These are phyloP conservation scores for Leptocoma aspasia DNA, from an alignment of 2,113 vertebrate genomes.

Conservation along the genomic window DNA sequence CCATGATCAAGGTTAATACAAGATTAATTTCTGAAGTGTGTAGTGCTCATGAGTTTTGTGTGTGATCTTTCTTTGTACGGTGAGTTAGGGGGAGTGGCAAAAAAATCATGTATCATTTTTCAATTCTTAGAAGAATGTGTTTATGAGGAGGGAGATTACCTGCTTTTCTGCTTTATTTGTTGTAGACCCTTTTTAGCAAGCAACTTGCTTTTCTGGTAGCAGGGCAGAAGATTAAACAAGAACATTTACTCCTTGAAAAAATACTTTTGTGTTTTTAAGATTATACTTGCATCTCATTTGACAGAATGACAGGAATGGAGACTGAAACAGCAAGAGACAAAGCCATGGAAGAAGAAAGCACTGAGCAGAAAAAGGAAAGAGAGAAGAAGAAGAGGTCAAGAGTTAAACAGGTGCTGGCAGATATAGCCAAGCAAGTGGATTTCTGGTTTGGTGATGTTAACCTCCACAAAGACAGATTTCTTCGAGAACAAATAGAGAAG, in stretches of 20 bases:
- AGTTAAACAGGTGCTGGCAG: conserved; percentile 93
- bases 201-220: background rate
- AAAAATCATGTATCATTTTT: background rate
- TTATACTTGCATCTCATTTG: background rate
- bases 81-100: background rate
- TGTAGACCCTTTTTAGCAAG: background rate
- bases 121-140: background rate
- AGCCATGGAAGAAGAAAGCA: conserved; percentile 60
- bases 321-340: conserved; percentile 63
- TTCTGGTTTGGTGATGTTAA: conserved; percentile 99
- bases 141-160: background rate
- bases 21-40: background rate
- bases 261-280: background rate
- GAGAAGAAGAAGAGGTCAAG: conserved; percentile 91
- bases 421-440: conserved; percentile 95
- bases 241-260: background rate
- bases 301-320: conserved; percentile 75
- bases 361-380: conserved; percentile 82
- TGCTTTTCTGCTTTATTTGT: background rate
- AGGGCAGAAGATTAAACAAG: background rate
- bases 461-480: conserved; percentile 92
- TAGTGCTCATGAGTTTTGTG: background rate
- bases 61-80: background rate
- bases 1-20: background rate
- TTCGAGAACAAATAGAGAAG: conserved; percentile 89